Base-by-base conservation (phyloP, 2,797 vertebrate species). In the Eremophila alpestris region DNA sequence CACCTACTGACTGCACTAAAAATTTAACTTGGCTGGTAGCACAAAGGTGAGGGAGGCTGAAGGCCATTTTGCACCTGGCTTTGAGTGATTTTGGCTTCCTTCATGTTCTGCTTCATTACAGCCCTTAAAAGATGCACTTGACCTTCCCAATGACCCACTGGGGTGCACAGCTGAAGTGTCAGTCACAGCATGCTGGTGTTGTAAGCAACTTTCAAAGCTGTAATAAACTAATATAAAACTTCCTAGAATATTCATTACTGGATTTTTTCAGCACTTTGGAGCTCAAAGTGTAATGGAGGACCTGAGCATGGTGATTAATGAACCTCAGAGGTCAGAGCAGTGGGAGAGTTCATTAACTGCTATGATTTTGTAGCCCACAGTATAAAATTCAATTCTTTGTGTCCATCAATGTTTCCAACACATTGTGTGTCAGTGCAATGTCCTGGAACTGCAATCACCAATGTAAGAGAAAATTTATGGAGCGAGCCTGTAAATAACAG, bases 401-500 rank as follows among this genome's bases (percentile, higher is more conserved):
- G 58, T 74, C 77, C 71, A 43, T 97, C 94, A 87, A 59, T 51
- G 68, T 93, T 92, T 96, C 96, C 84, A 93, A 73, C 5, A 18
- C 9, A 1, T 59, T 80, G 27, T 87, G 79, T 81, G 92, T 89
- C 83, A 67, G 89, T 90, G 82, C 77, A 96, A 90, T 4, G 11
- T 93, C 94, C 91, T 93, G 93, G 89, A 94, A 97, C 81, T 81
- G 54, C 80, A 90, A 67, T 92, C 70, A 95, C 51, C 92, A 82
- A 20, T 88, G 30, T 70, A 74, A 87, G 60, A 79, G 68, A 82
- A 84, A 87, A 93, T 89, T 62, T 89, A 86, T 93, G 90, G 26
- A 83, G 67, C 56, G 14, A 76, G 78, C 51, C 76, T 97, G 83
- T 97, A 95, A 95, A 95, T 95, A 96, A 90, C 80, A 81, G 45